Evolutionary conservation across 2,797 vertebrate species (phyloP).

Genomic region (Eulemur albifrons): DNA sequence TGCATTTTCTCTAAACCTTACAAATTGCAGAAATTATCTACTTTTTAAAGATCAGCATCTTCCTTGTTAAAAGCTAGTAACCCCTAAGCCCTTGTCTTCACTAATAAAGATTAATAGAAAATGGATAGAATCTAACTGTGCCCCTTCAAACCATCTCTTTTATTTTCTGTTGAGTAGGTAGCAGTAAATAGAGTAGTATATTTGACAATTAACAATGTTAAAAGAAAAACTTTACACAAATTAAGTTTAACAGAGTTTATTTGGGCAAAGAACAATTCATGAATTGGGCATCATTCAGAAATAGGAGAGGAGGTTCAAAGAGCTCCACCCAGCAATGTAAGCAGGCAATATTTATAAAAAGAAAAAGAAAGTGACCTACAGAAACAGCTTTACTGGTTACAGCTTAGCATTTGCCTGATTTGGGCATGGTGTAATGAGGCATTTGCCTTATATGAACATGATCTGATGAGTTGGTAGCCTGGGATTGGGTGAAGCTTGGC

Average conservation of each 20-base stretch:
- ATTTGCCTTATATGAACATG: neutral
- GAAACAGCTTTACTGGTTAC: neutral
- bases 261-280: neutral
- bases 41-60: constrained; percentile 50
- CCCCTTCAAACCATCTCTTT: neutral
- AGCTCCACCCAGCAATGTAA: neutral
- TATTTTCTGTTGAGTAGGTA: constrained; percentile 24
- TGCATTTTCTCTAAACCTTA: constrained; percentile 43
- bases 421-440: neutral
- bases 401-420: neutral
- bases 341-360: neutral
- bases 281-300: neutral
- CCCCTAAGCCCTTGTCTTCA: constrained; percentile 47
- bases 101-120: constrained; percentile 58
- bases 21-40: constrained; percentile 23
- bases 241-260: neutral
- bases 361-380: neutral
- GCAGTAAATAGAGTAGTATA: neutral
- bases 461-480: neutral
- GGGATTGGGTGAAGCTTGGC: neutral
- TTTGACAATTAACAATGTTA: constrained; percentile 6
- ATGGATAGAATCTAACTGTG: neutral
- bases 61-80: constrained; percentile 41
- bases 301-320: neutral
- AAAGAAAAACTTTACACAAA: neutral